These are phyloP conservation scores for Cybosia mesomella DNA, from an alignment of 2,888 invertebrate species.

Conservation along the genomic window DNA sequence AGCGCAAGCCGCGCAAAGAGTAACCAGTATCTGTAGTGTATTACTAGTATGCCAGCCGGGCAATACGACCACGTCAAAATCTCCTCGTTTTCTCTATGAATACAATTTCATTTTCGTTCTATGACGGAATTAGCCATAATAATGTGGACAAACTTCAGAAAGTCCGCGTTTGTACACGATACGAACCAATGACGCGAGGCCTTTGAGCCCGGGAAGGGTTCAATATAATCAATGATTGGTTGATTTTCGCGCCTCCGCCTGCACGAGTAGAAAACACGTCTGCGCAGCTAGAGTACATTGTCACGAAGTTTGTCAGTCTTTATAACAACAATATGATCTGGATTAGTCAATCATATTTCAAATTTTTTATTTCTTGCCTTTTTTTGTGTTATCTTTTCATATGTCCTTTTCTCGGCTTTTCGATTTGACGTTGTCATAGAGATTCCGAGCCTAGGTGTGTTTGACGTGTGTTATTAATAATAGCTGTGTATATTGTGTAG, in stretches of 20 bases:
- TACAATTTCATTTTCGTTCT: neutral
- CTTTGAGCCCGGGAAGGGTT: too few relatives aligned
- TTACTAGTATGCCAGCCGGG: neutral
- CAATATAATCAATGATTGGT: too few relatives aligned
- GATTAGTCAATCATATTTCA: too few relatives aligned
- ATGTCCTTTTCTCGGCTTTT: neutral
- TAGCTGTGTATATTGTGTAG: constrained; percentile 18
- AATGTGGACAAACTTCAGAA: too few relatives aligned
- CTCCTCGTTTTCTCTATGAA: too few relatives aligned
- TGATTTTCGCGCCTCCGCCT: too few relatives aligned
- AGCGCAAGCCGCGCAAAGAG: constrained; percentile 83
- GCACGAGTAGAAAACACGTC: too few relatives aligned
- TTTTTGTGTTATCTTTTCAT: neutral
- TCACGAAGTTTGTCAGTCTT: too few relatives aligned
- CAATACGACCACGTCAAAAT: constrained; percentile 7
- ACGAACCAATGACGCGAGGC: too few relatives aligned
- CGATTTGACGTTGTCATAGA: constrained; percentile 9
- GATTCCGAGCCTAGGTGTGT: constrained; percentile 8
- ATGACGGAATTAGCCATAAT: too few relatives aligned
- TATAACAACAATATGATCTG: neutral
- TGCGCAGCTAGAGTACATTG: too few relatives aligned
- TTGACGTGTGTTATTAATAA: constrained; percentile 14
- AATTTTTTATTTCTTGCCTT: neutral
- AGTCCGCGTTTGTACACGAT: too few relatives aligned
- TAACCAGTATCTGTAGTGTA: constrained; percentile 46